phyloP scores from a whole-genome alignment of 2,888 invertebrate genomes.

The Pachycephus smyrnensis region DNA sequence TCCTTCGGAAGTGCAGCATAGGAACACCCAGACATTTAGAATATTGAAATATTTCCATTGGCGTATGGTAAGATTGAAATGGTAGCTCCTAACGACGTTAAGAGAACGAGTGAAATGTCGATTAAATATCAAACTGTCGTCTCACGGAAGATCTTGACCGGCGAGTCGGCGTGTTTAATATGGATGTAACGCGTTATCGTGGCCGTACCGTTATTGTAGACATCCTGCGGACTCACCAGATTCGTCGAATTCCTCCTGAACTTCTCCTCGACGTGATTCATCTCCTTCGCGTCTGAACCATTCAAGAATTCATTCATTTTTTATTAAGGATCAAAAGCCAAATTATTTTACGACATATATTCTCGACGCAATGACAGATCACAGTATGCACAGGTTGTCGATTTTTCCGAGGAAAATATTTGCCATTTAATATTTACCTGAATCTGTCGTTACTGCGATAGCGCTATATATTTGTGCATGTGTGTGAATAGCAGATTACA shows the following conservation, averaged over 20 bases:
- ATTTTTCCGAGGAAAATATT: background rate
- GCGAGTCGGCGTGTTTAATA: slow-evolving; percentile 64
- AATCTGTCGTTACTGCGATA: background rate
- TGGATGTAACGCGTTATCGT: slow-evolving; percentile 66
- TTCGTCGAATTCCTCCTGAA: slow-evolving; percentile 35
- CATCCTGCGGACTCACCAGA: slow-evolving; percentile 35
- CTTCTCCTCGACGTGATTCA: slow-evolving; percentile 39
- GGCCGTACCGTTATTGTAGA: slow-evolving; percentile 54
- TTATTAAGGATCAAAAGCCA: background rate
- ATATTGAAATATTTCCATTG: slow-evolving; percentile 23
- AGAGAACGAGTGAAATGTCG: background rate
- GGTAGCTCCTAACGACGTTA: background rate
- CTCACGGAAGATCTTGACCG: slow-evolving; percentile 66
- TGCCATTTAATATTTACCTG: background rate
- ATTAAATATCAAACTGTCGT: slow-evolving; percentile 61
- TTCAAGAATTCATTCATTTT: slow-evolving; percentile 1
- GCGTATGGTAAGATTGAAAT: background rate
- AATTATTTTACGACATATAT: background rate
- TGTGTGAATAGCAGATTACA: background rate
- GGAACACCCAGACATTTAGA: slow-evolving; percentile 47
- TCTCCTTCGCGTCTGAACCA: slow-evolving; percentile 41
- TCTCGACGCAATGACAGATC: background rate
- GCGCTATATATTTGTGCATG: background rate
- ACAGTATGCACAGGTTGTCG: background rate
- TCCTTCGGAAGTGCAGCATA: slow-evolving; percentile 32